Percentiles rank a stretch among this genome's conserved stretches.
Evolutionary conservation across 2,797 vertebrate genomes (phyloP).

Genomic region (Oophaga sylvatica): DNA sequence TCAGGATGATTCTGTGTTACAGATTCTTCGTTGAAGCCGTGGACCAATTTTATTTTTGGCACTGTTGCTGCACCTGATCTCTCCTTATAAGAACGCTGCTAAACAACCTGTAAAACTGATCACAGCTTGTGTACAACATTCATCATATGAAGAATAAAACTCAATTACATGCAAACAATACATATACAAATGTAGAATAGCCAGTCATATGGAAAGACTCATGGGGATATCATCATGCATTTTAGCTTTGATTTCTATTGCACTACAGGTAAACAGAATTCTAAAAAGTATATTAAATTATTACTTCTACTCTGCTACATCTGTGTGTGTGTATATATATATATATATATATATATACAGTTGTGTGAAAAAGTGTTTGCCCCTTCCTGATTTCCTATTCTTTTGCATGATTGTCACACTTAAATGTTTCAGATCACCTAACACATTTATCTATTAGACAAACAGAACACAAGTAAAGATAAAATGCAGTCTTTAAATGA

Average conservation of each 20-base stretch:
- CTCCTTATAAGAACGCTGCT: neutral
- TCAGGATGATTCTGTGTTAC: neutral
- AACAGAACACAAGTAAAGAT: too few relatives aligned
- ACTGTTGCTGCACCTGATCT: neutral
- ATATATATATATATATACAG: too few relatives aligned
- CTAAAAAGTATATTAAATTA: neutral
- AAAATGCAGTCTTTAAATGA: too few relatives aligned
- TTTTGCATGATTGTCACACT: too few relatives aligned
- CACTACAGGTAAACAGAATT: neutral
- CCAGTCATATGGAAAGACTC: neutral
- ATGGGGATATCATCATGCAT: neutral
- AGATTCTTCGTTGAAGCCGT: neutral
- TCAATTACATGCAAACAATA: neutral
- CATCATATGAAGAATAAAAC: neutral
- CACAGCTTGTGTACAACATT: neutral
- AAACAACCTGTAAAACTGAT: conserved; percentile 13
- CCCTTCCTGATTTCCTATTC: too few relatives aligned
- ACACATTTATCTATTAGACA: too few relatives aligned
- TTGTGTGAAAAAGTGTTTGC: too few relatives aligned
- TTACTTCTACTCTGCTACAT: neutral
- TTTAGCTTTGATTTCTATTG: neutral
- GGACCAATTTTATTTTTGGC: conserved; percentile 33
- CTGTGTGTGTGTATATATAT: neutral
- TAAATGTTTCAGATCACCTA: too few relatives aligned
- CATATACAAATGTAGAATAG: neutral